A percentile compares a stretch with the other conserved stretches of the same genome.
phyloP scores from a whole-genome alignment of 1,140 invertebrate species.

The Brachionus koreanus region DNA sequence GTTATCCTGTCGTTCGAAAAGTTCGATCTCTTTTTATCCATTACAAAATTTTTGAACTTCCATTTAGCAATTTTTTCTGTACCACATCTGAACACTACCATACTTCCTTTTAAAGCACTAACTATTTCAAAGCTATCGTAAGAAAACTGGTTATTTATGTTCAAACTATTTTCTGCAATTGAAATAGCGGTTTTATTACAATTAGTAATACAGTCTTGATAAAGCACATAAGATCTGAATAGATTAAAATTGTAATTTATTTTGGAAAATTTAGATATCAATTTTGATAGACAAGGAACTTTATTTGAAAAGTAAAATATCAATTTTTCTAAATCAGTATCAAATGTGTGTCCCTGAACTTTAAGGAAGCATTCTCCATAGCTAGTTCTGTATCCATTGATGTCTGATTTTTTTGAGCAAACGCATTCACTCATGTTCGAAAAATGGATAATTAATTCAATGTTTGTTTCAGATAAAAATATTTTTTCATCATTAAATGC shows the following conservation, averaged over 20 bases:
- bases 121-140: background rate
- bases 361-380: background rate
- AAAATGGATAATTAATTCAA: background rate
- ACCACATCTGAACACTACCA: background rate
- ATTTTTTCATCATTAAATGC: background rate
- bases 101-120: background rate
- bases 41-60: background rate
- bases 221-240: background rate
- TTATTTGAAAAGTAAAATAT: background rate
- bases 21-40: background rate
- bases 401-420: background rate
- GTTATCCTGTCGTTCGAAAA: background rate
- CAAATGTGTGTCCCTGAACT: background rate
- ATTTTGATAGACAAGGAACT: background rate
- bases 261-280: background rate
- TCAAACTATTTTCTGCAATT: background rate
- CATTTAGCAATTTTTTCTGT: background rate
- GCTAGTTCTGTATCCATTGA: background rate
- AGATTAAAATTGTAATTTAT: background rate
- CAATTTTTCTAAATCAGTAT: background rate
- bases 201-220: background rate
- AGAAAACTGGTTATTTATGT: background rate
- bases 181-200: background rate
- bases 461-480: background rate
- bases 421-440: background rate